Percentiles rank a stretch among this genome's conserved stretches.
phyloP scores from a whole-genome alignment of 2,888 invertebrate species.

The Drosophila peninsularis region DNA sequence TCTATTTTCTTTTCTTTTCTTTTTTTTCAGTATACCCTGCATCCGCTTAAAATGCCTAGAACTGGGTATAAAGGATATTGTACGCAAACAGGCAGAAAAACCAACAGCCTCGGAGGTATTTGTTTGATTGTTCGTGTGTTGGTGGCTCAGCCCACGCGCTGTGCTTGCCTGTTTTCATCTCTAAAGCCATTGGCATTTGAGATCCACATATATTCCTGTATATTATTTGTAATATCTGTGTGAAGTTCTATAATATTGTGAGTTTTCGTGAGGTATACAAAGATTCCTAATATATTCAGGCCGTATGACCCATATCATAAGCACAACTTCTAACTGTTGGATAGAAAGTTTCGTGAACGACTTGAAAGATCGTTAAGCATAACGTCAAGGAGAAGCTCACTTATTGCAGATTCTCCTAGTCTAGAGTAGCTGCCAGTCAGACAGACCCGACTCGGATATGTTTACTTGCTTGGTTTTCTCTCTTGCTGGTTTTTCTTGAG shows the following conservation, averaged over 20 bases:
- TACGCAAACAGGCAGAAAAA: neutral
- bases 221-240: too few species aligned
- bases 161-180: neutral
- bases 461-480: slow-evolving; percentile 4
- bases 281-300: too few species aligned
- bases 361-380: too few species aligned
- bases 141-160: neutral
- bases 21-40: slow-evolving; percentile 5
- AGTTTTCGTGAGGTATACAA: too few species aligned
- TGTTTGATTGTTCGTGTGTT: neutral
- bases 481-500: slow-evolving; percentile 6
- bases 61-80: neutral
- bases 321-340: neutral
- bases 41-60: neutral
- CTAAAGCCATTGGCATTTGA: too few species aligned
- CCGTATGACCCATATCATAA: too few species aligned
- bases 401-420: neutral
- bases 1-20: neutral
- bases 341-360: too few species aligned
- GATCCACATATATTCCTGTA: too few species aligned
- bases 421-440: neutral
- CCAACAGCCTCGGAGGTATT: neutral
- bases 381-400: too few species aligned
- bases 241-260: too few species aligned
- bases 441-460: neutral